A percentile compares a stretch with the other conserved stretches of the same genome.
Conservation (phyloP, 2,888 invertebrate genomes). For the Cartodere bifasciata region DNA sequence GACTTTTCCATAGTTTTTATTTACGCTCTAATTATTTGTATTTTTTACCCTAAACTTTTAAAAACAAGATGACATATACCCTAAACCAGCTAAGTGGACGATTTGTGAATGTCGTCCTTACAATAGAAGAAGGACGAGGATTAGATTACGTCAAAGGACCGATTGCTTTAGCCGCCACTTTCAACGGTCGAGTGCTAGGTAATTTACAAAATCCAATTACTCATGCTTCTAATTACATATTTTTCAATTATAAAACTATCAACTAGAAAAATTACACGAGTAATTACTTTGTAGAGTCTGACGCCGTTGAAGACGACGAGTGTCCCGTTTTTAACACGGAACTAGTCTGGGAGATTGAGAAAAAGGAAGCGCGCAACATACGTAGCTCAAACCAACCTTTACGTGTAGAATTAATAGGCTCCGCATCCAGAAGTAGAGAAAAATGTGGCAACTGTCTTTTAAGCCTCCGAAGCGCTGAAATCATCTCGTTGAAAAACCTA, state of each 20-base stretch:
- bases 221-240: not conserved
- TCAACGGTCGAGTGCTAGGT: constrained; percentile 28
- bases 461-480: constrained; percentile 56
- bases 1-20: too few species aligned
- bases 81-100: constrained; percentile 49
- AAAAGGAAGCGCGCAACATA: constrained; percentile 56
- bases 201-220: constrained; percentile 7
- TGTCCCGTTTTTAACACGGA: constrained; percentile 57
- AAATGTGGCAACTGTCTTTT: constrained; percentile 57
- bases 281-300: constrained; percentile 44
- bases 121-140: constrained; percentile 51
- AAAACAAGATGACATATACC: too few species aligned
- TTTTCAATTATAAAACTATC: not conserved
- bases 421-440: constrained; percentile 44
- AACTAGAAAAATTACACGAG: too few species aligned
- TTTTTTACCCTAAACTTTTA: too few species aligned
- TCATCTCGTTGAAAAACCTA: constrained; percentile 42
- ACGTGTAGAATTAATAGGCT: constrained; percentile 50
- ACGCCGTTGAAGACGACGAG: constrained; percentile 44
- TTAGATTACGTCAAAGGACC: constrained; percentile 28
- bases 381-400: constrained; percentile 60
- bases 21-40: too few species aligned
- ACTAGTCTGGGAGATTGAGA: constrained; percentile 68
- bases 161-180: constrained; percentile 28
- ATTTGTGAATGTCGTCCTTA: constrained; percentile 52